Evolutionary conservation across 2,113 vertebrate species (phyloP).

Genomic region (Miniopterus natalensis): DNA sequence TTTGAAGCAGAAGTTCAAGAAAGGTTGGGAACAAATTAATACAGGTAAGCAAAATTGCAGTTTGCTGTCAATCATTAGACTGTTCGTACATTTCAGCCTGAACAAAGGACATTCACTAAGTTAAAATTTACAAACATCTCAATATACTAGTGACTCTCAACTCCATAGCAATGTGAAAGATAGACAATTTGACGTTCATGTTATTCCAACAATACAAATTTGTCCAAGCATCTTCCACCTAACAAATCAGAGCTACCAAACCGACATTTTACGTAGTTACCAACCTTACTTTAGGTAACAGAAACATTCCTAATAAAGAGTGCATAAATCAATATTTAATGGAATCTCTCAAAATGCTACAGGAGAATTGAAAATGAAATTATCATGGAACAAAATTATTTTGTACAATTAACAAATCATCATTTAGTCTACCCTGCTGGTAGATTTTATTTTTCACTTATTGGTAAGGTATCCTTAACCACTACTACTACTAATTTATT

Average conservation of each 20-base stretch:
- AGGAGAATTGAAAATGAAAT: conserved; percentile 43
- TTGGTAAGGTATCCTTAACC: not conserved
- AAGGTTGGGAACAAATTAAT: conserved; percentile 9
- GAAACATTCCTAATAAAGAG: conserved; percentile 4
- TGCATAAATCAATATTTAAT: conserved; percentile 41
- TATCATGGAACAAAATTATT: conserved; percentile 6
- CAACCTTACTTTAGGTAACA: not conserved
- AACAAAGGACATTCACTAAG: conserved; percentile 60
- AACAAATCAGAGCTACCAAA: conserved; percentile 22
- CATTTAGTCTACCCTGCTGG: not conserved
- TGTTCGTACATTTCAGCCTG: not conserved
- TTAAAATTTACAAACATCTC: conserved; percentile 60
- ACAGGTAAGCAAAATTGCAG: conserved; percentile 54
- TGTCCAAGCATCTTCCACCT: not conserved
- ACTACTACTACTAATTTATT: not conserved
- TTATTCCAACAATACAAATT: not conserved
- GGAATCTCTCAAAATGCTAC: conserved; percentile 26
- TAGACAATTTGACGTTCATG: not conserved
- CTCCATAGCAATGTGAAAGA: not conserved
- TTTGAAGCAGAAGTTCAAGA: conserved; percentile 57
- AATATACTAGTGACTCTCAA: not conserved
- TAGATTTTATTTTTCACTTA: conserved; percentile 16
- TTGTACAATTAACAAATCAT: conserved; percentile 4
- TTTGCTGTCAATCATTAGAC: conserved; percentile 71
- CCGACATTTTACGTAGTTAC: not conserved